Percentiles rank a stretch among this genome's conserved stretches.
These are phyloP conservation scores for Troides aeacus DNA, from an alignment of 2,888 invertebrate genomes.

Conservation along the genomic window DNA sequence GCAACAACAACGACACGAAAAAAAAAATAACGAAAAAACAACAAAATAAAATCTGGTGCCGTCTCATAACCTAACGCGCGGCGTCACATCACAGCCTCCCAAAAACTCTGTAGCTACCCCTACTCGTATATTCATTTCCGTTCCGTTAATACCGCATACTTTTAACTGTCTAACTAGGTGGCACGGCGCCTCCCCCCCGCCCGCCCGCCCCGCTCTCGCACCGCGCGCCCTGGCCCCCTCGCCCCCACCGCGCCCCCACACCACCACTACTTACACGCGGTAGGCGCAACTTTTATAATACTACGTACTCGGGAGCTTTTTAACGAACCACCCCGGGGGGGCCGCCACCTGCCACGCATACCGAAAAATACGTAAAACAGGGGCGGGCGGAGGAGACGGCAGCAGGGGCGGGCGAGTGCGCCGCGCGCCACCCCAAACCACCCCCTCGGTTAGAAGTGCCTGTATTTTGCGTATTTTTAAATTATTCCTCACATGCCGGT, in stretches of 20 bases:
- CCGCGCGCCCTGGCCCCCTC: background rate
- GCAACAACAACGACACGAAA: constrained; percentile 35
- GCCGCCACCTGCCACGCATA: constrained; percentile 76
- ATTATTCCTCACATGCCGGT: constrained; percentile 75
- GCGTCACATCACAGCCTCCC: constrained; percentile 69
- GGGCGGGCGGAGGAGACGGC: constrained; percentile 46
- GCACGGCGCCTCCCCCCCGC: constrained; percentile 47
- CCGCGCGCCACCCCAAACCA: constrained; percentile 9
- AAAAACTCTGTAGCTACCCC: constrained; percentile 56
- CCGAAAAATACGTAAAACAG: constrained; percentile 78
- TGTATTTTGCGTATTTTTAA: constrained; percentile 80
- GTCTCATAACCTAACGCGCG: constrained; percentile 77
- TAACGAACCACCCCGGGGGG: constrained; percentile 72
- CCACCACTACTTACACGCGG: constrained; percentile 78
- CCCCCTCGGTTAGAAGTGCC: constrained; percentile 75
- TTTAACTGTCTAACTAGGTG: constrained; percentile 81
- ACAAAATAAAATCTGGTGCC: constrained; percentile 37
- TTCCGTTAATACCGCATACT: constrained; percentile 80
- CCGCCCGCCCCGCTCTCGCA: constrained; percentile 4
- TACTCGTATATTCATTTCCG: constrained; percentile 80
- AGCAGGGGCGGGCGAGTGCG: no score
- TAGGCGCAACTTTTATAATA: constrained; percentile 81
- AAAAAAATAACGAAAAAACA: constrained; percentile 42
- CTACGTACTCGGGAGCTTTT: constrained; percentile 79
- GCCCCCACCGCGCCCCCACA: constrained; percentile 46